Evolutionary conservation across 2,888 invertebrate species (phyloP).

Genomic region (Tethea ocularis): DNA sequence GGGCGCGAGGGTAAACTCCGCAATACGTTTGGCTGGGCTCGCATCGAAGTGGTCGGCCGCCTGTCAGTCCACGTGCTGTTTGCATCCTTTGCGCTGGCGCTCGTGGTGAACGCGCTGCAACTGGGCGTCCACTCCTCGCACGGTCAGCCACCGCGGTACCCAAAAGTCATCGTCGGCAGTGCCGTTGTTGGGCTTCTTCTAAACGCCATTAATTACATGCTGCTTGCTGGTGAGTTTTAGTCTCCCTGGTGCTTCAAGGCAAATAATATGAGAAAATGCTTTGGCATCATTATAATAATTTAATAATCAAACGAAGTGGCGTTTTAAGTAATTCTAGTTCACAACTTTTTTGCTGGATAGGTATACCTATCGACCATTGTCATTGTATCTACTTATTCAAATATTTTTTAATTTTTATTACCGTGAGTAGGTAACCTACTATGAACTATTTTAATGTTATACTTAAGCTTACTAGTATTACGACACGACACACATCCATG

Average conservation of each 20-base stretch:
- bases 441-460: no score
- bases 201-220: constrained; percentile 90
- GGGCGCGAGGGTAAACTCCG: constrained; percentile 87
- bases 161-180: constrained; percentile 88
- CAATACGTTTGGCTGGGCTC: constrained; percentile 96
- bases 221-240: constrained; percentile 87
- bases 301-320: no score
- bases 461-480: no score
- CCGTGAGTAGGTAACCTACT: no score
- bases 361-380: no score
- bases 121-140: constrained; percentile 88
- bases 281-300: no score
- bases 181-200: constrained; percentile 91
- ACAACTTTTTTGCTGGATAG: no score
- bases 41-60: constrained; percentile 94
- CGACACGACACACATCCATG: not conserved
- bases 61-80: constrained; percentile 92
- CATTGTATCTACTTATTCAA: no score
- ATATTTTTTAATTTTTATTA: no score
- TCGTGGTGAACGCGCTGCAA: constrained; percentile 92
- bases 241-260: not conserved
- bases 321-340: no score
- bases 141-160: constrained; percentile 79
- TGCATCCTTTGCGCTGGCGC: constrained; percentile 91
- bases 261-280: no score